Evolutionary conservation across 2,797 vertebrate genomes (phyloP), one percentile per base, ranked within the genome.

Genomic region (Poeciliopsis infans): DNA sequence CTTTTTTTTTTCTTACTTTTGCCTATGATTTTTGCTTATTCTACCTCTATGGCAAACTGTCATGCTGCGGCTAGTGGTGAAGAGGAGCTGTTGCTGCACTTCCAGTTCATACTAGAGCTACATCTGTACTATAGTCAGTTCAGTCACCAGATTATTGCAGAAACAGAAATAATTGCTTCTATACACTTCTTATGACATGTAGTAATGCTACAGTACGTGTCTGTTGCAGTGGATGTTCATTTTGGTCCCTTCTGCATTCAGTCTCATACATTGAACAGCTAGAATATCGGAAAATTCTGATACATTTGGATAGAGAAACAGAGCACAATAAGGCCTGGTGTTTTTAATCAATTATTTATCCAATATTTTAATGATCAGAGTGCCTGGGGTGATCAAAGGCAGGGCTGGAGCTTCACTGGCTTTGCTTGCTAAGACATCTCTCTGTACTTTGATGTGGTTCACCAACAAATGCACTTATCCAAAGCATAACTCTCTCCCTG

Each of bases 271-370:
- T 84, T 83, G 84, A 82, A 72, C 77, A 83, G 76, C 74, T 66
- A 55, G 76, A 72, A 59, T 76, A 74, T 91, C 87, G 90, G 74
- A 90, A 90, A 91, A 90, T 85, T 87, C 76, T 82, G 93, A 87
- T 94, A 88, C 85, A 89, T 94, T 94, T 92, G 88, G 91, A 91
- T 92, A 87, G 80, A 91, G 93, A 92, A 92, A 90, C 76, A 72
- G 85, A 89, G 92, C 94, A 96, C 95, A 96, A 95, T 95, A 92
- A 94, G 88, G 90, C 90, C 93, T 95, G 90, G 92, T 93, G 91
- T 94, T 96, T 95, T 94, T 93, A 96, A 96, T 96, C 95, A 96
- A 96, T 96, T 96, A 96, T 96, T 96, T 94, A 96, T 95, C 89
- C 92, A 95, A 95, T 96, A 96, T 96, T 96, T 96, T 95, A 96